A percentile compares a stretch with the other conserved stretches of the same genome.
These are phyloP conservation scores for Dicyrtomina minuta DNA, from an alignment of 2,888 invertebrate species.

Conservation along the genomic window DNA sequence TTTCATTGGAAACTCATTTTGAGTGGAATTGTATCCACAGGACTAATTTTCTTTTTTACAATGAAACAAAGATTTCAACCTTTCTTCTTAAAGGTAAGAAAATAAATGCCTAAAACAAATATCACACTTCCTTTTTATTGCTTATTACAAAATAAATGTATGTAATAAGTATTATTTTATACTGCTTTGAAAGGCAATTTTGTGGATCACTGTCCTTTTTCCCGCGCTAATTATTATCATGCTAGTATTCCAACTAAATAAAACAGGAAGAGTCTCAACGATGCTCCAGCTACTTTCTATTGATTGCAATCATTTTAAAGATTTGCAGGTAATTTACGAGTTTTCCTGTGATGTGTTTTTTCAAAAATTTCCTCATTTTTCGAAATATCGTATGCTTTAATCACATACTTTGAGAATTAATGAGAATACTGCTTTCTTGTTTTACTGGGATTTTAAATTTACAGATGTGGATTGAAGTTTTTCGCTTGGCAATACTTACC, in stretches of 20 bases:
- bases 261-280: conserved; percentile 5
- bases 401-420: too few species aligned
- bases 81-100: neutral
- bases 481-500: conserved; percentile 6
- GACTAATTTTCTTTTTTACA: neutral
- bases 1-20: neutral
- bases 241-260: neutral
- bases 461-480: conserved; percentile 8
- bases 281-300: neutral
- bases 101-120: too few species aligned
- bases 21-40: neutral
- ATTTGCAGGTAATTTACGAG: conserved; percentile 9
- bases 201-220: neutral
- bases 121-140: too few species aligned
- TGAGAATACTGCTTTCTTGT: too few species aligned
- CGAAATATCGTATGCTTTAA: too few species aligned
- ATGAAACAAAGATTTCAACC: neutral
- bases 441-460: too few species aligned
- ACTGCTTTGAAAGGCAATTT: neutral
- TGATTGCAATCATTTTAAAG: neutral
- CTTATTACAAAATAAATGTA: too few species aligned
- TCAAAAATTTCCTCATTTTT: too few species aligned
- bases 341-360: too few species aligned
- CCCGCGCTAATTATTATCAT: neutral
- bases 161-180: too few species aligned